A percentile compares a stretch with the other conserved stretches of the same genome.
Evolutionary conservation across 2,797 vertebrate species (phyloP).

Genomic region (Sebastes nivosus): DNA sequence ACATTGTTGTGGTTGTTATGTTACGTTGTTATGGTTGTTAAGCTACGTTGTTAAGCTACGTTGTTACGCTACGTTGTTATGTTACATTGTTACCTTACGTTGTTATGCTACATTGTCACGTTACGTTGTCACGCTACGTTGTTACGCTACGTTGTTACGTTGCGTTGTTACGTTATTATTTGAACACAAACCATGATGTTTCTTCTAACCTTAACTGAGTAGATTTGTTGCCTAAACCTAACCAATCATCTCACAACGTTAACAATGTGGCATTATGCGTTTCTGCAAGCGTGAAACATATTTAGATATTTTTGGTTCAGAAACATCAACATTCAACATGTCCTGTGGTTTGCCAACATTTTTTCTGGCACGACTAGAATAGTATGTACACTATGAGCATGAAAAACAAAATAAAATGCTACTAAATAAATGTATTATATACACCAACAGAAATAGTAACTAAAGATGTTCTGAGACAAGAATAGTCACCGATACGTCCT

Average conservation of each 20-base stretch:
- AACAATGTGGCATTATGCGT: too few relatives aligned
- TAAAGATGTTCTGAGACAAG: neutral
- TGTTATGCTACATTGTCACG: fast-evolving
- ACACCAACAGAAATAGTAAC: neutral
- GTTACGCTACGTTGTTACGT: too few relatives aligned
- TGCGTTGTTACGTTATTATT: too few relatives aligned
- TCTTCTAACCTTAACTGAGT: too few relatives aligned
- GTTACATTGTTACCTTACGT: too few relatives aligned
- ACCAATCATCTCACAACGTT: too few relatives aligned
- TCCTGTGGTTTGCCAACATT: too few relatives aligned
- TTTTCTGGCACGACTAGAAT: neutral
- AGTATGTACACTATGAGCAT: neutral
- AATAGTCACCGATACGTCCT: neutral
- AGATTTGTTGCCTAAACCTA: too few relatives aligned
- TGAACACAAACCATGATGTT: too few relatives aligned
- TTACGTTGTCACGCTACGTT: too few relatives aligned
- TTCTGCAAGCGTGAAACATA: neutral
- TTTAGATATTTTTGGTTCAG: neutral
- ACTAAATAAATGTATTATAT: neutral
- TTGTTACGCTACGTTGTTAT: too few relatives aligned
- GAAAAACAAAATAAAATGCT: neutral
- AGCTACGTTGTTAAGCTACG: fast-evolving
- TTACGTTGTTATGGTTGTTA: too few relatives aligned
- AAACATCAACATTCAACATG: neutral
- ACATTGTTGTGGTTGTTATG: fast-evolving